Percentiles rank a stretch among this genome's conserved stretches.
Evolutionary conservation across 1,140 invertebrate species (phyloP).

Genomic region (Drosophila ercepeae): DNA sequence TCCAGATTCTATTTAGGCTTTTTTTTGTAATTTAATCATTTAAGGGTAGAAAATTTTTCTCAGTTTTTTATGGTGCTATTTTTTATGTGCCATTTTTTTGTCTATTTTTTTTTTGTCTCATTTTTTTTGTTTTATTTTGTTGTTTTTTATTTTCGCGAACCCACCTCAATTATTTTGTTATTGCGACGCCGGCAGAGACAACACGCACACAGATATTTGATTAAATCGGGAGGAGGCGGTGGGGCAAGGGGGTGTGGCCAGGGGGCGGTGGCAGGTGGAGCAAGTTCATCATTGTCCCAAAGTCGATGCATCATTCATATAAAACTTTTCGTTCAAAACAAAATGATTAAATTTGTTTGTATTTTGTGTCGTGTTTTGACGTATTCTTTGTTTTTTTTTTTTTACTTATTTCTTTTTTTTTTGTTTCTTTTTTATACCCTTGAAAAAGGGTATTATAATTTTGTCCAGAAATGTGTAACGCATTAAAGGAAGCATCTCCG

Average conservation of each 20-base stretch:
- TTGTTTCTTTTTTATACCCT: too few relatives aligned
- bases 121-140: not conserved
- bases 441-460: too few relatives aligned
- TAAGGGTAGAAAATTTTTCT: too few relatives aligned
- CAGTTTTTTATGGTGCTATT: not conserved
- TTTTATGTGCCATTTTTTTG: not conserved
- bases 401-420: not conserved
- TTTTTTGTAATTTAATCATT: not conserved
- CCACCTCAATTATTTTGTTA: conserved; percentile 61
- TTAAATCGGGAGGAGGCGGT: not conserved
- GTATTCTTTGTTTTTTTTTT: not conserved
- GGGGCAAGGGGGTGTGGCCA: conserved; percentile 1
- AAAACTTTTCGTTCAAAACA: conserved; percentile 48
- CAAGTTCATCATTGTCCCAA: conserved; percentile 18
- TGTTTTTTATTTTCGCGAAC: conserved; percentile 20
- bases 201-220: conserved; percentile 23
- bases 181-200: conserved; percentile 29
- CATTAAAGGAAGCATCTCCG: too few relatives aligned
- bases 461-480: too few relatives aligned
- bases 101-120: not conserved
- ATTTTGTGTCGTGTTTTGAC: conserved; percentile 17
- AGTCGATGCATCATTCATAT: conserved; percentile 48
- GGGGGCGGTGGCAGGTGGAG: conserved; percentile 25
- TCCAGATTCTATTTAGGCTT: too few relatives aligned
- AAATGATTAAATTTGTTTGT: conserved; percentile 48